Base-by-base conservation (phyloP, 2,888 invertebrate genomes). In the Slavum lentiscoides region DNA sequence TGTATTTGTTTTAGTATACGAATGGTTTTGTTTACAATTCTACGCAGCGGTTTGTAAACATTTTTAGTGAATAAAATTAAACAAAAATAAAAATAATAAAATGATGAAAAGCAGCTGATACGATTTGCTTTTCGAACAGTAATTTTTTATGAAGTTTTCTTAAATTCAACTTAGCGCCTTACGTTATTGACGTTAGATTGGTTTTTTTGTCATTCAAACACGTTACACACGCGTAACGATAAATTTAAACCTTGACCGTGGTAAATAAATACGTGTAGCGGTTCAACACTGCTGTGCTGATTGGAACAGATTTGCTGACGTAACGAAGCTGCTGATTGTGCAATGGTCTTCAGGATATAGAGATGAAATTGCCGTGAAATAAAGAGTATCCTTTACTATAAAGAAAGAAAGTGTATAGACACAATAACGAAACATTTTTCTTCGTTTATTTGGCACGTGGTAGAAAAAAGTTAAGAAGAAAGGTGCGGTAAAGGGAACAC, bases 191-290 rank as follows among this genome's bases (percentile, higher is more conserved):
- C 1, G 4, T 30, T 30, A n/a, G n/a, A 30, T 30, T 30, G 30
- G 30, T 30, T 30, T 30, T 68, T 58, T 67, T 58, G 66, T 67
- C 74, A 39, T 67, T 75, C 67, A 58, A 58, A 67, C 21, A 77
- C 49, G 68, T 68, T 76, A 61, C 73, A 30, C 67, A 9, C 49
- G 49, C 61, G 23, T 30, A 30, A 53, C 69, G 49, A 39, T 77
- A 77, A 77, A 69, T 69, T 77, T 59, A 69, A 77, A 69, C 69
- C 68, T 69, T 77, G 69, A 49, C 69, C 69, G 61, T 61, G 68
- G 76, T 59, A 55, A 23, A 43, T 49, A 13, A 11, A 19, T 19
- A 53, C 15, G 17, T 53, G 19, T 69, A 49, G 64, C 53, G 58
- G 58, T 58, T 53, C 13, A 58, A 70, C 58, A 53, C 68, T 68